Percentiles rank a stretch among this genome's conserved stretches.
These are phyloP conservation scores for Ammodytes dubius DNA, from an alignment of 2,113 vertebrate species.

Conservation along the genomic window DNA sequence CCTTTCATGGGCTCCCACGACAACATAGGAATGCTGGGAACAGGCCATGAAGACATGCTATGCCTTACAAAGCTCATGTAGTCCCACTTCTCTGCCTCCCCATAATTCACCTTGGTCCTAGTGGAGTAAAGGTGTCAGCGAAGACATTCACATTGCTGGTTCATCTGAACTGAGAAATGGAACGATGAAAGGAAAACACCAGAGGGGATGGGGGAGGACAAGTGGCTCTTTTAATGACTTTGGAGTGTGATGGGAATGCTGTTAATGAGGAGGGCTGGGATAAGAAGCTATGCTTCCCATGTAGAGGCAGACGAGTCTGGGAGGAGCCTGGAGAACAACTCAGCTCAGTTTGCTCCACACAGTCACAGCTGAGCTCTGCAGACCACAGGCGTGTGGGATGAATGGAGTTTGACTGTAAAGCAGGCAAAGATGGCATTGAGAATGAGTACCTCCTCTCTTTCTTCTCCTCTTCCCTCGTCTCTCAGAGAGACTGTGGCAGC, in stretches of 20 bases:
- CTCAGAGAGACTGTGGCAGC: slow-evolving; percentile 72
- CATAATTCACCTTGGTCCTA: slow-evolving; percentile 80
- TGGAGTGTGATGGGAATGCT: slow-evolving; percentile 75
- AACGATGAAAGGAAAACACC: slow-evolving; percentile 80
- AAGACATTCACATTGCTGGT: slow-evolving; percentile 60
- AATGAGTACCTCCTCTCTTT: slow-evolving; percentile 60
- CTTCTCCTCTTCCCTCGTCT: slow-evolving; percentile 51
- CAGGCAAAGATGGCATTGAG: slow-evolving; percentile 66
- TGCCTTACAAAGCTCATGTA: slow-evolving; percentile 74
- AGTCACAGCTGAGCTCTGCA: slow-evolving; percentile 60
- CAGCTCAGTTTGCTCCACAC: slow-evolving; percentile 32
- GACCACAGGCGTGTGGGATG: slow-evolving; percentile 68
- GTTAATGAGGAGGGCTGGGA: slow-evolving; percentile 80
- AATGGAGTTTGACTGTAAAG: slow-evolving; percentile 71
- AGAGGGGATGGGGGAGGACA: slow-evolving; percentile 72
- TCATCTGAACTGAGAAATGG: slow-evolving; percentile 60
- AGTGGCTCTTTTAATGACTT: slow-evolving; percentile 79
- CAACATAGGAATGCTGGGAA: slow-evolving; percentile 60
- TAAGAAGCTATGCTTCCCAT: slow-evolving; percentile 73
- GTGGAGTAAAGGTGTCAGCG: slow-evolving; percentile 79
- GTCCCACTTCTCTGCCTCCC: slow-evolving; percentile 68
- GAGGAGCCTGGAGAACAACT: slow-evolving; percentile 64
- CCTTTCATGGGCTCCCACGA: slow-evolving; percentile 76
- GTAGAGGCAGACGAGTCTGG: slow-evolving; percentile 57
- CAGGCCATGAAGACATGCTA: slow-evolving; percentile 59